phyloP scores from a whole-genome alignment of 2,113 vertebrate genomes.

The Gracilinanus agilis region DNA sequence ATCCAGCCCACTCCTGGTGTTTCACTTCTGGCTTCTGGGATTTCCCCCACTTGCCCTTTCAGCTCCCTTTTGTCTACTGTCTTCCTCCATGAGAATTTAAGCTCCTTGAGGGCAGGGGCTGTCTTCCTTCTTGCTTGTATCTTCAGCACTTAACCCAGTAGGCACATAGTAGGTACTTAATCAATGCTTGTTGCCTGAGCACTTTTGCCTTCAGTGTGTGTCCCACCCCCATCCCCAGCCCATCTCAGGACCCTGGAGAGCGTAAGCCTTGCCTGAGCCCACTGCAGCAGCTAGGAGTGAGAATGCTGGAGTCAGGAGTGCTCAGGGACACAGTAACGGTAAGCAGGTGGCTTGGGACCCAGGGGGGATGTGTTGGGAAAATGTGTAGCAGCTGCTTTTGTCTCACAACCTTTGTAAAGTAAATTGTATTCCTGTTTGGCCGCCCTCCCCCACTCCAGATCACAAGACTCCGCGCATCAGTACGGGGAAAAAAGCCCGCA shows the following conservation, averaged over 20 bases:
- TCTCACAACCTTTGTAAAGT: background rate
- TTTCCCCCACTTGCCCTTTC: background rate
- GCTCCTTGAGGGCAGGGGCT: background rate
- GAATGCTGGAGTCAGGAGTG: background rate
- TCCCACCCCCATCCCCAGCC: no score
- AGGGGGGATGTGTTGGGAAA: background rate
- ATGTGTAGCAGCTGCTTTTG: background rate
- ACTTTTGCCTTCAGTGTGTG: no score
- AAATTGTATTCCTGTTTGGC: background rate
- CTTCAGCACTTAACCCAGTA: background rate
- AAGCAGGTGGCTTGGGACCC: background rate
- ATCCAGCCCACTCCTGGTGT: background rate
- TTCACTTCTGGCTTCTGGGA: background rate
- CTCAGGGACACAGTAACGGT: conserved; percentile 4
- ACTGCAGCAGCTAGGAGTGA: background rate
- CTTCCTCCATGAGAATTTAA: background rate
- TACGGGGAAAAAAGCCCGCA: background rate
- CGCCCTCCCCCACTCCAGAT: background rate
- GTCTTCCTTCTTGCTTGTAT: background rate
- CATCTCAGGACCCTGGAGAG: background rate
- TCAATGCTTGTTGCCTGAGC: background rate
- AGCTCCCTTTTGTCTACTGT: background rate
- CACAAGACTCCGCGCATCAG: background rate
- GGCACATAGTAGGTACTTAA: no score
- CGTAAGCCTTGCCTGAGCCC: background rate